Percentiles rank a stretch among this genome's conserved stretches.
Conservation (phyloP, 2,113 vertebrate species). For the Oryctolagus cuniculus region mOryCun1.1 NC_091435.1:63491501-63492000, state of each 20-base stretch:
- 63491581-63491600: background rate
- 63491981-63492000: background rate
- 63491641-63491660: background rate
- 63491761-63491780: background rate
- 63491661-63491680: background rate
- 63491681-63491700: background rate
- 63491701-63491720: background rate
- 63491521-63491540: background rate
- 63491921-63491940: constrained; percentile 1
- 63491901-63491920: background rate
- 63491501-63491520: background rate
- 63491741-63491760: background rate
- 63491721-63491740: background rate
- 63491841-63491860: background rate
- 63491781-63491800: background rate
- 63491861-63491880: constrained; percentile 12
- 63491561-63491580: background rate
- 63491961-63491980: constrained; percentile 52
- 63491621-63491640: background rate
- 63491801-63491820: background rate
- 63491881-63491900: constrained; percentile 3
- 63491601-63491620: background rate
- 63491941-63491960: background rate
- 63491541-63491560: background rate
- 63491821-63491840: background rate